Percentiles rank a stretch among this genome's conserved stretches.
Evolutionary conservation across 2,888 invertebrate genomes (phyloP).

Genomic region (Pharmacophagus antenor): DNA sequence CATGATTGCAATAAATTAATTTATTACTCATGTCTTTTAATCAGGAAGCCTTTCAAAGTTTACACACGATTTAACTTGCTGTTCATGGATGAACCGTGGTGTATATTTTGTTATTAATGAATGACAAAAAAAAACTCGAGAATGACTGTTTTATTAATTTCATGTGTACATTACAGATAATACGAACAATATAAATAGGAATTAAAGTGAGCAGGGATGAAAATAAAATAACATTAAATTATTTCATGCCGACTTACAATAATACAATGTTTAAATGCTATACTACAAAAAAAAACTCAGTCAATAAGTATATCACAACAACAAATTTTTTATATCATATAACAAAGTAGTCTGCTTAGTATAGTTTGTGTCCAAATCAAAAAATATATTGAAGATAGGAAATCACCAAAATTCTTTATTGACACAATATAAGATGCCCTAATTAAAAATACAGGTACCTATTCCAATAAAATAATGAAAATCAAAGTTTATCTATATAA

Average conservation of each 20-base stretch:
- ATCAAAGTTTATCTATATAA: not conserved
- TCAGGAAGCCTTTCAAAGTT: too few species aligned
- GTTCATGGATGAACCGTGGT: too few species aligned
- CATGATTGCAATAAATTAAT: conserved; percentile 31
- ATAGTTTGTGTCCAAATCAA: too few species aligned
- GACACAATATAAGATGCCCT: too few species aligned
- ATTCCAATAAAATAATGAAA: not conserved
- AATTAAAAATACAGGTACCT: not conserved
- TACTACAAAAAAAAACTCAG: conserved; percentile 48
- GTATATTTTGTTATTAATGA: not conserved
- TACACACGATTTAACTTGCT: too few species aligned
- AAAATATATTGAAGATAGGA: too few species aligned
- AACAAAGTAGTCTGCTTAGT: not conserved
- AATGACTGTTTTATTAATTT: conserved; percentile 51
- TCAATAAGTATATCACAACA: conserved; percentile 46
- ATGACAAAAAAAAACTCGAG: conserved; percentile 32
- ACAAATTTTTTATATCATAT: conserved; percentile 25
- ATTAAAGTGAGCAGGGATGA: conserved; percentile 29
- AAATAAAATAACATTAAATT: conserved; percentile 29
- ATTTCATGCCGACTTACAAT: conserved; percentile 33
- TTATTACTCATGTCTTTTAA: not conserved
- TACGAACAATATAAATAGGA: conserved; percentile 32
- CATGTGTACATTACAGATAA: conserved; percentile 54
- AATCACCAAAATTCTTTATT: too few species aligned
- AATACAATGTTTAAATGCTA: conserved; percentile 44